These are phyloP conservation scores for Tapirus indicus DNA, from an alignment of 2,797 vertebrate genomes.

Conservation along the genomic window DNA sequence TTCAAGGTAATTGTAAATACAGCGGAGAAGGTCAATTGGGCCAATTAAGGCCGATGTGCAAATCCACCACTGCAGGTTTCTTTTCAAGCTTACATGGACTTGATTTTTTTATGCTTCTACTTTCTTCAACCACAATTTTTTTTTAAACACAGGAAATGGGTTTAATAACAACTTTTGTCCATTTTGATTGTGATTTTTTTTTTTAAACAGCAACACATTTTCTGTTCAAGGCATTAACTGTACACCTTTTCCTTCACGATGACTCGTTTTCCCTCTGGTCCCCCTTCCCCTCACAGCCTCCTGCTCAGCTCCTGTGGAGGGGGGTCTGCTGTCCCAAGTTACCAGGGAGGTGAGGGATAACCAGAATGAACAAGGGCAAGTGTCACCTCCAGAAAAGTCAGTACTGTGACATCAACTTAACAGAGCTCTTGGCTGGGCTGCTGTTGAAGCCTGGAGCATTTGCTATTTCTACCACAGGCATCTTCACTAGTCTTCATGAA, in stretches of 20 bases:
- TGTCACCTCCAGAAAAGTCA: background rate
- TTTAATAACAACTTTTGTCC: constrained; percentile 93
- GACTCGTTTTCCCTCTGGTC: constrained; percentile 82
- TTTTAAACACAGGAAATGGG: constrained; percentile 92
- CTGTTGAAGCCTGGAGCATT: rapidly evolving
- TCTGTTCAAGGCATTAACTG: constrained; percentile 68
- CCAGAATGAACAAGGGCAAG: background rate
- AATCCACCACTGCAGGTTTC: constrained; percentile 92
- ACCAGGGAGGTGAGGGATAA: constrained; percentile 68
- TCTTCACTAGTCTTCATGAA: background rate
- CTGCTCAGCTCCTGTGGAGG: background rate
- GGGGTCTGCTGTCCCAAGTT: background rate
- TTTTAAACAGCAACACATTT: background rate
- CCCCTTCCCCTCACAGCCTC: constrained; percentile 77
- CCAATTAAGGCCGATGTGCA: constrained; percentile 95
- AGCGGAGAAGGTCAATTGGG: constrained; percentile 96
- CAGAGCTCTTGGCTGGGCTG: too few relatives aligned
- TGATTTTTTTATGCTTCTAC: constrained; percentile 83
- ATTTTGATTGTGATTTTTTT: constrained; percentile 92
- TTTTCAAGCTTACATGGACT: constrained; percentile 86
- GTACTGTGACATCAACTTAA: background rate
- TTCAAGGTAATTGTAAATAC: constrained; percentile 95
- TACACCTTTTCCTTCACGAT: constrained; percentile 78
- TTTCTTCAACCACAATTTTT: constrained; percentile 42
- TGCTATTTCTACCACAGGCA: background rate